These are phyloP conservation scores for Lucinisca nassula DNA, from an alignment of 2,888 invertebrate genomes.

Conservation along the genomic window DNA sequence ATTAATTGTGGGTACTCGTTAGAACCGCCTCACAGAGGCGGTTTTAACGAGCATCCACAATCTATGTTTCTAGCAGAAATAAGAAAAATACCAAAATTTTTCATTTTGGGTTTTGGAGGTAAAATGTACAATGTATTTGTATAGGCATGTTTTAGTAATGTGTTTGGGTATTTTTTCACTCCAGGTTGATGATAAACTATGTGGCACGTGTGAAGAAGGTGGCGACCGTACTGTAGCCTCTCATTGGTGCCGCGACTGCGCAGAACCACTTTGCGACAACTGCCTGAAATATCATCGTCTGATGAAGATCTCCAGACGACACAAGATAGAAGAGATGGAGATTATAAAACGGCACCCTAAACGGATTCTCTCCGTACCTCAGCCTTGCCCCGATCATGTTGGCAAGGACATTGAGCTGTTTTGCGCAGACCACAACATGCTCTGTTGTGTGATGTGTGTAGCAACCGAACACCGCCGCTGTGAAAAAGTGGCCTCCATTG, in stretches of 20 bases:
- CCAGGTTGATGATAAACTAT: conserved; percentile 67
- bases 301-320: conserved; percentile 68
- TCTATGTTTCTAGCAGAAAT: too few relatives aligned
- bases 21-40: too few relatives aligned
- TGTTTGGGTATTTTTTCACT: too few relatives aligned
- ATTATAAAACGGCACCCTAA: conserved; percentile 66
- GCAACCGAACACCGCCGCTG: conserved; percentile 69
- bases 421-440: conserved; percentile 67
- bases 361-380: conserved; percentile 66
- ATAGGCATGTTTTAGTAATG: too few relatives aligned
- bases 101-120: too few relatives aligned
- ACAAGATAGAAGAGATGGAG: conserved; percentile 70
- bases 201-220: conserved; percentile 69
- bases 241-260: conserved; percentile 72
- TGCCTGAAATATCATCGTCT: conserved; percentile 68
- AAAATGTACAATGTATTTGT: too few relatives aligned
- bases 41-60: too few relatives aligned
- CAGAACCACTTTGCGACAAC: conserved; percentile 67
- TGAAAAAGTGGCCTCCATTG: conserved; percentile 70
- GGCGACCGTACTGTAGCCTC: conserved; percentile 65
- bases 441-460: conserved; percentile 71
- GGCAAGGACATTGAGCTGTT: conserved; percentile 70
- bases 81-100: too few relatives aligned
- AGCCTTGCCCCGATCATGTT: conserved; percentile 69
- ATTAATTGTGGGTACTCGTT: too few relatives aligned